Conservation (phyloP, 2,888 invertebrate genomes). For the Campoletis raptor region DNA sequence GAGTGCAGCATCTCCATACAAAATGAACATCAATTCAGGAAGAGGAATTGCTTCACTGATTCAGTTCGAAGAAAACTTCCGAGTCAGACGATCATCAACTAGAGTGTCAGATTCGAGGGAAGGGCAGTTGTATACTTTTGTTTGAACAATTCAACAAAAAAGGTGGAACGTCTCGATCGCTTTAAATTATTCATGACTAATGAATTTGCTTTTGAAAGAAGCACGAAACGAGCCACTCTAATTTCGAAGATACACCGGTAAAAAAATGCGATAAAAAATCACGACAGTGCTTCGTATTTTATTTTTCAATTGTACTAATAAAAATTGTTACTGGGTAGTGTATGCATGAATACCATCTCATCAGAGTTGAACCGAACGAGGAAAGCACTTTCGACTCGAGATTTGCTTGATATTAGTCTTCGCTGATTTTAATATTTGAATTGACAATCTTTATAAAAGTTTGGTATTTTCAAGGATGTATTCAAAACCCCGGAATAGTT, state of each 20-base stretch:
- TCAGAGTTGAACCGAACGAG: constrained; percentile 39
- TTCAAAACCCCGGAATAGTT: constrained; percentile 5
- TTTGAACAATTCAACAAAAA: background rate
- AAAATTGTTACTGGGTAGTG: background rate
- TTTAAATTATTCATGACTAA: background rate
- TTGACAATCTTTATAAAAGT: constrained; percentile 78
- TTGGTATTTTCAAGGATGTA: constrained; percentile 70
- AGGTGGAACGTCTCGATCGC: background rate
- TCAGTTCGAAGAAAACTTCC: background rate
- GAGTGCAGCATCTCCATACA: background rate
- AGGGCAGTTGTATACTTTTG: background rate
- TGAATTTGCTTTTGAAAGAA: background rate
- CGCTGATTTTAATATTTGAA: constrained; percentile 70
- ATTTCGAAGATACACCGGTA: background rate
- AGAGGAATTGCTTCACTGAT: background rate
- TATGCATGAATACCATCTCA: constrained; percentile 25
- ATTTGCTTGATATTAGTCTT: background rate
- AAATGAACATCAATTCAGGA: background rate
- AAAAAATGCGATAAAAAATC: constrained; percentile 5
- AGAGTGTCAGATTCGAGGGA: background rate
- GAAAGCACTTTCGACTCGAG: constrained; percentile 42
- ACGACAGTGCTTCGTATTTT: background rate
- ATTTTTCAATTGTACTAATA: background rate
- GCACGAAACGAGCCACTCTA: background rate
- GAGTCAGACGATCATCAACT: background rate